A percentile compares a stretch with the other conserved stretches of the same genome.
Conservation (phyloP, 1,140 invertebrate genomes). For the Trachymyrmex cornetzi region DNA sequence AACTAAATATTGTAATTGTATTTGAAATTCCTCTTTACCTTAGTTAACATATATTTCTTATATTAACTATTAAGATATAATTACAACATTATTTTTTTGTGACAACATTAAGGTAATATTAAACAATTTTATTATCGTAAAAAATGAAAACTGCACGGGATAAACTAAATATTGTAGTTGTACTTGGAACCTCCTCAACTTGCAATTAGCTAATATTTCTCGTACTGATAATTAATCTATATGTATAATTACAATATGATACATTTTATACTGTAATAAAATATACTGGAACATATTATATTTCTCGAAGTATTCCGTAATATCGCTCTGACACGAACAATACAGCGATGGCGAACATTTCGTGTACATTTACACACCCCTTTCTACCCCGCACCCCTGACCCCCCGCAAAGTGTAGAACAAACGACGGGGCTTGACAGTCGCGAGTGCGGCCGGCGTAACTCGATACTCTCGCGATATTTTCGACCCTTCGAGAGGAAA, state of each 20-base stretch:
- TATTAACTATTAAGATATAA: background rate
- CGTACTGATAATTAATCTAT: background rate
- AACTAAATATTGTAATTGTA: background rate
- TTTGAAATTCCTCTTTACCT: no score
- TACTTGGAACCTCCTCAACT: background rate
- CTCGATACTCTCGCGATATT: constrained; percentile 54
- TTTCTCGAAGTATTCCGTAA: background rate
- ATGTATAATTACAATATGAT: background rate
- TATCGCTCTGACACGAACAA: constrained; percentile 25
- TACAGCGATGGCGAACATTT: constrained; percentile 26
- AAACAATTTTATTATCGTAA: background rate
- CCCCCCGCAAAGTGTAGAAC: constrained; percentile 30
- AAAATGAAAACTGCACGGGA: background rate
- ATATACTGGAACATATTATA: background rate
- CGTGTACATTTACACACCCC: constrained; percentile 23
- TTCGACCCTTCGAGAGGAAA: constrained; percentile 56
- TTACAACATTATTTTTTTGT: background rate
- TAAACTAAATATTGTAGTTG: background rate
- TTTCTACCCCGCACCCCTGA: background rate
- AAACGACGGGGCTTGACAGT: constrained; percentile 53
- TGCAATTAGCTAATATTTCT: background rate
- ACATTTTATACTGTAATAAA: background rate
- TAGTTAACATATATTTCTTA: background rate
- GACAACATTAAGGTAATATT: background rate
- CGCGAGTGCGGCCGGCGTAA: constrained; percentile 44